Base-by-base conservation (phyloP, 2,113 vertebrate species). In the Amphilophus citrinellus region DNA sequence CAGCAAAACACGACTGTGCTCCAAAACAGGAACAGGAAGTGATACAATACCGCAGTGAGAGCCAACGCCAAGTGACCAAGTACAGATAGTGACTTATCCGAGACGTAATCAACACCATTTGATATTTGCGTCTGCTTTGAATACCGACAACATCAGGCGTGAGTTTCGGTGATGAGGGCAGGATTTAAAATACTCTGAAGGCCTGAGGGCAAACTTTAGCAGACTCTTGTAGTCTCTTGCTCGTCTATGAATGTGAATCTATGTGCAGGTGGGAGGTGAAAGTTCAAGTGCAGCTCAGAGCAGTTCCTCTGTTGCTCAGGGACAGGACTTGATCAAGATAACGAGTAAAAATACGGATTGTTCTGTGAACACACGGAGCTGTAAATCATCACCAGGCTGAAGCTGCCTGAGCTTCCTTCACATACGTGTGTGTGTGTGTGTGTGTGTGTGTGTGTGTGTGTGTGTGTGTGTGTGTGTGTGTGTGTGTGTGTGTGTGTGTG, bases 401-500 rank as follows among this genome's bases (percentile, higher is more conserved):
- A 42, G 0, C 85, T 56, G 63, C 0, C 9, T 32, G 27, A 53
- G 6, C 30, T 71, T 24, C 35, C 11, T 42, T 53, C 44, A 65
- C 57, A 35, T 80, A 82, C 84, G 84, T 35, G 62, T 7, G 7
- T 27, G 53, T 32, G 14, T 2, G 20, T 42, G 9, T 7, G 66
- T 30, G 2, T 39, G 39, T 39, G 39, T 39, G 39, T 39, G 39
- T 39, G 39, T 10, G 39, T 39, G 39, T 39, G 39, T 39, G 39
- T 39, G 39, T 39, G 39, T 10, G 39, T 10, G 39, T 39, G 39
- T 39, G 39, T 10, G 3, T 27, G 37, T 39, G 37, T 11, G 39
- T 39, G 37, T 39, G 37, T 73, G 47, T 79, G 83, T 82, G 39
- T 39, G 37, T 39, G 37, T 73, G 47, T 79, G 83, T 82, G 24